A percentile compares a stretch with the other conserved stretches of the same genome.
These are phyloP conservation scores for Dicycla oo DNA, from an alignment of 2,888 invertebrate species.

Conservation along the genomic window DNA sequence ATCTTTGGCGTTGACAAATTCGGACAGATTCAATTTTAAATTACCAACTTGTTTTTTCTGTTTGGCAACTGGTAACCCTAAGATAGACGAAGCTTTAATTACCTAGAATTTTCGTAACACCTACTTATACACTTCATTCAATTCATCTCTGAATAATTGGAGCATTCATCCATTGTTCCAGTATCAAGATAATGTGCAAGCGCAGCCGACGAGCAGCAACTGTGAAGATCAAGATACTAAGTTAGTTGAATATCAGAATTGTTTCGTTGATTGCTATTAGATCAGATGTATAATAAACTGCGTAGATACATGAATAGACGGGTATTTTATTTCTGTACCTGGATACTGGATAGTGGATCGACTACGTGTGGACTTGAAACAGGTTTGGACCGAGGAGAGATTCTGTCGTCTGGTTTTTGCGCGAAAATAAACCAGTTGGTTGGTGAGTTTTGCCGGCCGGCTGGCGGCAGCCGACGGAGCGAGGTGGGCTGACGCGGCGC, in stretches of 20 bases:
- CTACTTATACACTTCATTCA: conserved; percentile 25
- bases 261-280: conserved; percentile 75
- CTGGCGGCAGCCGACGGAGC: conserved; percentile 46
- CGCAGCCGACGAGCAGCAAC: conserved; percentile 55
- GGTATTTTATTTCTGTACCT: conserved; percentile 71
- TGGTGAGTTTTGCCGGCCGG: conserved; percentile 75
- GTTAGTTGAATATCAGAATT: conserved; percentile 70
- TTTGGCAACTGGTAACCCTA: too few species aligned
- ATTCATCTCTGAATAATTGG: conserved; percentile 40
- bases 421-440: conserved; percentile 87
- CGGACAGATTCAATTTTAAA: too few species aligned
- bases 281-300: conserved; percentile 57
- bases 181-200: conserved; percentile 66
- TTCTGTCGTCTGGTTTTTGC: conserved; percentile 84
- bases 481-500: conserved; percentile 51
- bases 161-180: conserved; percentile 67
- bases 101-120: conserved; percentile 34
- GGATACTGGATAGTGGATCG: conserved; percentile 49
- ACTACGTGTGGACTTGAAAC: conserved; percentile 71
- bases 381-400: conserved; percentile 70
- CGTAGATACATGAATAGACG: conserved; percentile 47
- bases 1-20: too few species aligned
- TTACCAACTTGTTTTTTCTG: too few species aligned
- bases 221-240: conserved; percentile 62
- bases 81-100: conserved; percentile 31